These are phyloP conservation scores for Sclerurus mexicanus DNA, from an alignment of 2,113 vertebrate genomes.

Conservation along the genomic window DNA sequence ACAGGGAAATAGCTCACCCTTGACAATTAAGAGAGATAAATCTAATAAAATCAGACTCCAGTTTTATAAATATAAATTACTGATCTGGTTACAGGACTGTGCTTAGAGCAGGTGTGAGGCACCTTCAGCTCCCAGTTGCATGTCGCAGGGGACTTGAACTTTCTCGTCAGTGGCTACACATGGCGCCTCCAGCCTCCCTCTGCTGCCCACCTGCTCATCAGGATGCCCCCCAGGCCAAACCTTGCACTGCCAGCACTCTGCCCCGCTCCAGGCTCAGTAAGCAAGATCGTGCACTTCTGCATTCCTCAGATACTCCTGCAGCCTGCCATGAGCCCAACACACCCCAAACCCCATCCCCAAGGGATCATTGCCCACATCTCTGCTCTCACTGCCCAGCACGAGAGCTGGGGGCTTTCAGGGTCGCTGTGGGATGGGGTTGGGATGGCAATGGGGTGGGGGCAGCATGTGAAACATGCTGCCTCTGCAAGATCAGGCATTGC, in stretches of 20 bases:
- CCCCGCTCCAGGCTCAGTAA: background rate
- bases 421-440: background rate
- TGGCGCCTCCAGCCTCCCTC: background rate
- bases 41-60: background rate
- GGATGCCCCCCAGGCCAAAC: background rate
- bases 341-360: background rate
- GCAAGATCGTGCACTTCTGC: background rate
- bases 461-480: rapidly evolving
- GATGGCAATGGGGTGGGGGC: background rate
- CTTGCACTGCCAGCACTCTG: rapidly evolving
- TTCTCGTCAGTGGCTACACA: rapidly evolving
- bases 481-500: too few species aligned
- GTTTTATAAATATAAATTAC: background rate
- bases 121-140: background rate
- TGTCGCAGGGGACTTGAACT: background rate
- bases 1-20: slow-evolving; percentile 11
- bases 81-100: background rate
- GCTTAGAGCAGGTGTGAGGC: background rate
- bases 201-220: background rate
- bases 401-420: background rate
- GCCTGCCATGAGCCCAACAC: rapidly evolving
- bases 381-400: background rate
- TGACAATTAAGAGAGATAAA: slow-evolving; percentile 41
- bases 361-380: rapidly evolving
- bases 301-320: rapidly evolving